Evolutionary conservation across 2,797 vertebrate species (phyloP).

Genomic region (Hippocampus kuda): DNA sequence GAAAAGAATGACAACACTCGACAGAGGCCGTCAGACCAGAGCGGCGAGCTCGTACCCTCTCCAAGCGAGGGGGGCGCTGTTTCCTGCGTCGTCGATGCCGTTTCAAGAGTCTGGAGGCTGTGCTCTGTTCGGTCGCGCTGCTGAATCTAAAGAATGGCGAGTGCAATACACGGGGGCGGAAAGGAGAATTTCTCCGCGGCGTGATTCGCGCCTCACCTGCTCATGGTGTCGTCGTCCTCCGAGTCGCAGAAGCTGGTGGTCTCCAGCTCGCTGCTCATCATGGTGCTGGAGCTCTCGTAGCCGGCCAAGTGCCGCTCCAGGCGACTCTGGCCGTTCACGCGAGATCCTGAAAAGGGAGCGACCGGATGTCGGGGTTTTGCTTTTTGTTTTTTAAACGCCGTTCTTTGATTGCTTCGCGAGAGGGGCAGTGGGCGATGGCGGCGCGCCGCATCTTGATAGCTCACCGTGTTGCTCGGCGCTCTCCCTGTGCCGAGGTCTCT

Average conservation of each 20-base stretch:
- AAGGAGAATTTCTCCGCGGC: background rate
- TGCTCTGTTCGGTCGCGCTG: constrained; percentile 87
- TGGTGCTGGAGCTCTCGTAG: constrained; percentile 84
- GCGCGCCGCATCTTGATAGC: constrained; percentile 40
- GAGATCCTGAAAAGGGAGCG: constrained; percentile 55
- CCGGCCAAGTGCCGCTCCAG: constrained; percentile 82
- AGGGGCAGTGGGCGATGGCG: constrained; percentile 3
- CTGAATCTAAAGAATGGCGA: constrained; percentile 69
- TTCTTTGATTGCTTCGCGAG: constrained; percentile 33
- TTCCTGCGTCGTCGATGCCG: constrained; percentile 83
- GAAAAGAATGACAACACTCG: too few species aligned
- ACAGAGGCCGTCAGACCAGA: background rate
- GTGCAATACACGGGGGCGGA: constrained; percentile 5
- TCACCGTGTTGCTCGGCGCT: constrained; percentile 75
- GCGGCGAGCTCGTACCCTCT: constrained; percentile 64
- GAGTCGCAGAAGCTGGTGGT: constrained; percentile 87
- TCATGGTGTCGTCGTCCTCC: constrained; percentile 85
- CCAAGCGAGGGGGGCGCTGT: constrained; percentile 81
- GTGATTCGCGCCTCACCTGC: constrained; percentile 64
- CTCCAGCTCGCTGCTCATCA: constrained; percentile 88
- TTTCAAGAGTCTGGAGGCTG: constrained; percentile 81
- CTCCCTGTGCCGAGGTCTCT: constrained; percentile 78
- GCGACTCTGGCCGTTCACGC: constrained; percentile 74
- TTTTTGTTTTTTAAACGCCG: background rate
- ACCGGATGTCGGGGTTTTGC: background rate